A percentile compares a stretch with the other conserved stretches of the same genome.
Evolutionary conservation across 2,888 invertebrate species (phyloP).

Genomic region (Lapara coniferarum): DNA sequence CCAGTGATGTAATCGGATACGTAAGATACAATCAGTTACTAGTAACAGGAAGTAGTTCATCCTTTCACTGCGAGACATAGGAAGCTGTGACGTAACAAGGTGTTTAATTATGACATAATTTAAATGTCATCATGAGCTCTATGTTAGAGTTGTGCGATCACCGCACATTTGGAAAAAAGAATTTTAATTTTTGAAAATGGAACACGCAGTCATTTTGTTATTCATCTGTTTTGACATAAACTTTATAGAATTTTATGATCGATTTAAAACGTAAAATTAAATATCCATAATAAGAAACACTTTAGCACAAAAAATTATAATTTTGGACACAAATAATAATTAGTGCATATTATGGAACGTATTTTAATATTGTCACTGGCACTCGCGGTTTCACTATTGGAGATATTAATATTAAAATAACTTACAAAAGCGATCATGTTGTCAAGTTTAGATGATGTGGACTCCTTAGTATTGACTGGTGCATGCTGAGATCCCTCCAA

Average conservation of each 20-base stretch:
- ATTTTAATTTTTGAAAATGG: constrained; percentile 18
- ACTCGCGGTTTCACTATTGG: constrained; percentile 2
- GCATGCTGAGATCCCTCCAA: constrained; percentile 61
- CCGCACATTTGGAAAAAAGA: constrained; percentile 31
- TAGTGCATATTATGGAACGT: neutral
- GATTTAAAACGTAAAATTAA: neutral
- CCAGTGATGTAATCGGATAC: constrained; percentile 7
- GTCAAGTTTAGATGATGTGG: constrained; percentile 66
- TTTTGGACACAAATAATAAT: neutral
- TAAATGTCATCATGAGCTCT: constrained; percentile 30
- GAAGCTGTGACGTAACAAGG: constrained; percentile 33
- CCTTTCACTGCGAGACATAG: constrained; percentile 41
- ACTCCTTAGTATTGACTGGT: constrained; percentile 73
- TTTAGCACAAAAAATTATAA: neutral
- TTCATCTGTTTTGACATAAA: constrained; percentile 1
- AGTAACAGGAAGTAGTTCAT: constrained; percentile 29
- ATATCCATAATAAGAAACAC: neutral
- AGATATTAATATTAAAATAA: constrained; percentile 37
- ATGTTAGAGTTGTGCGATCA: constrained; percentile 34
- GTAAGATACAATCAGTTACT: constrained; percentile 19
- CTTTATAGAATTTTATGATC: neutral
- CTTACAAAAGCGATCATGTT: constrained; percentile 82
- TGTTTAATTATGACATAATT: constrained; percentile 34
- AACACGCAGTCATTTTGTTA: constrained; percentile 5
- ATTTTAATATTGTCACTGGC: neutral